Percentiles rank a stretch among this genome's conserved stretches.
Evolutionary conservation across 2,113 vertebrate genomes (phyloP).

Genomic region (Brachyhypopomus occidentalis): DNA sequence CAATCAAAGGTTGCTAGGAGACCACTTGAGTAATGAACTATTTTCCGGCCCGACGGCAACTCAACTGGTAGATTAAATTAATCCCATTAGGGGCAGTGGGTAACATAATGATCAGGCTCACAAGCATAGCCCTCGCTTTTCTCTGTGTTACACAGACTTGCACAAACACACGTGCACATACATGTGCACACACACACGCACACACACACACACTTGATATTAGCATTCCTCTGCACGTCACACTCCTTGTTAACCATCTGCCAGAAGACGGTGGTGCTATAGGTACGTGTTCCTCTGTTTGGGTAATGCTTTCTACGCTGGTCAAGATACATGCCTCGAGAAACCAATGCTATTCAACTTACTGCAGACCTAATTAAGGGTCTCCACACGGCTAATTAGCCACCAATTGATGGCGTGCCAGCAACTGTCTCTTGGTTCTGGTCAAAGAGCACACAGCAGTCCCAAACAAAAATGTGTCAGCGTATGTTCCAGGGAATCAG

Average conservation of each 20-base stretch:
- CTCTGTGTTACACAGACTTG: not conserved
- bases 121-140: constrained; percentile 33
- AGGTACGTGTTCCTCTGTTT: not conserved
- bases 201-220: constrained; percentile 26
- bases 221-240: constrained; percentile 6
- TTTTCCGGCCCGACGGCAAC: constrained; percentile 43
- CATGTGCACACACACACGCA: not conserved
- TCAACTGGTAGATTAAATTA: constrained; percentile 51
- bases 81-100: constrained; percentile 57
- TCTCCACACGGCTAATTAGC: constrained; percentile 17
- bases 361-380: not conserved
- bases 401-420: constrained; percentile 5
- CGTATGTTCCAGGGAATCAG: not conserved
- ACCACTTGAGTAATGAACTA: constrained; percentile 53
- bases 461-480: not conserved
- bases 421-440: constrained; percentile 1
- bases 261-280: not conserved
- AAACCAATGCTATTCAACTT: constrained; percentile 7
- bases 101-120: constrained; percentile 45
- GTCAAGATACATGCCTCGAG: not conserved
- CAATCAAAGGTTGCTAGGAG: constrained; percentile 64
- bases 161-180: constrained; percentile 9
- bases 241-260: constrained; percentile 9
- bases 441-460: not conserved
- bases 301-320: not conserved